Evolutionary conservation across 1,140 invertebrate genomes (phyloP), one percentile per base, ranked within the genome.

Genomic region (Polyergus mexicanus): DNA sequence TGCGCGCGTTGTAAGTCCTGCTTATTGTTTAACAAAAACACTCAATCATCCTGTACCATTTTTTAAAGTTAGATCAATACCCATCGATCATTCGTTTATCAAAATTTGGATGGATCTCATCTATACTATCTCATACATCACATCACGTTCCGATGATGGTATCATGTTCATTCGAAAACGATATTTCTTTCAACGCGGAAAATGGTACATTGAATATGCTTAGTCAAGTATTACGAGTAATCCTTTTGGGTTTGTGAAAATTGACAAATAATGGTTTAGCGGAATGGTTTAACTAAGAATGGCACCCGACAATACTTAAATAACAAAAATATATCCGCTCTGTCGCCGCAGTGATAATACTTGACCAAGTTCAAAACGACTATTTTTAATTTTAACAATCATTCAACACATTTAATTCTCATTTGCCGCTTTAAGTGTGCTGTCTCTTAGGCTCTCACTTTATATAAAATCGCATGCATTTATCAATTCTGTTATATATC

Each of bases 1-100:
- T 94, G 94, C 94, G 94, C 96, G 93, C 94, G 96, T 95, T 95
- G 96, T 96, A 96, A 96, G 96, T 96, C 92, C 94, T 95, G 94
- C 94, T 95, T 95, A 92, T 94, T 94, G 93, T 95, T 95, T 95
- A 94, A 94, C 94, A 94, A 95, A 93, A 92, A 92, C 92, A 90
- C 84, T 84, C 78, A 92, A 83, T 83, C 91, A 85, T 91, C 91
- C 85, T 94, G 92, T 94, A 94, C 94, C 93, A 94, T 94, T 94
- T 94, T 89, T 90, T 84, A n/a, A 83, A 69, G 25, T 86, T 60
- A 60, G 60, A 83, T 11, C 54, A 41, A 72, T 68, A 47, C 3
- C 60, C 68, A 83, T 83, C 25, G 25, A 62, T 83, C 68, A 11
- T 69, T 32, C 41, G 10, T 25, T 54, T 44, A 28, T 81, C 54